phyloP scores from a whole-genome alignment of 2,888 invertebrate species.

The Drosophila borealis region DNA sequence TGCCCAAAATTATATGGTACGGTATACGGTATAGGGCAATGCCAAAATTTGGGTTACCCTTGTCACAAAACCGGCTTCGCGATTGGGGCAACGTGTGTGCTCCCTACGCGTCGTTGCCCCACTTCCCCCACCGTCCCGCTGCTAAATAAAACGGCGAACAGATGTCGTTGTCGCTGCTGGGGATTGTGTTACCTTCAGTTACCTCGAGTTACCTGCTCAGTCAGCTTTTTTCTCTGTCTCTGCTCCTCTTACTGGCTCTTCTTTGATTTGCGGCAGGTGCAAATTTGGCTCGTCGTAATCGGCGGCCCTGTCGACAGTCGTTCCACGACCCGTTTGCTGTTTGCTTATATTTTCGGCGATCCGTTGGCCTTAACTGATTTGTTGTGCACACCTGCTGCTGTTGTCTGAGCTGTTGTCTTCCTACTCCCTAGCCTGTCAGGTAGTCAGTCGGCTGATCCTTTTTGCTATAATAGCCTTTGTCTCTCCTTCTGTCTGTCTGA shows the following conservation, averaged over 20 bases:
- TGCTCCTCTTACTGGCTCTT: conserved; percentile 11
- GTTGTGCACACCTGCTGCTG: conserved; percentile 59
- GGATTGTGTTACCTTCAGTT: conserved; percentile 59
- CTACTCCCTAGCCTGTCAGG: conserved; percentile 34
- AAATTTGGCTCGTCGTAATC: conserved; percentile 54
- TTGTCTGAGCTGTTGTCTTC: conserved; percentile 16
- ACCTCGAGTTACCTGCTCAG: conserved; percentile 62
- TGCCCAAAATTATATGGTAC: conserved; percentile 74
- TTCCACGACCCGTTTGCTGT: conserved; percentile 16
- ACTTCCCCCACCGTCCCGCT: background rate
- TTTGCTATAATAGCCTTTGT: conserved; percentile 48
- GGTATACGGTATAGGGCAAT: conserved; percentile 54
- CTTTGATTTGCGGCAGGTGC: conserved; percentile 79
- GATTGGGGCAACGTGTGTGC: conserved; percentile 18
- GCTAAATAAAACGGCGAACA: conserved; percentile 40
- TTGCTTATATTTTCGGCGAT: conserved; percentile 28
- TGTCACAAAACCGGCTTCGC: conserved; percentile 49
- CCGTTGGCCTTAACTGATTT: conserved; percentile 54
- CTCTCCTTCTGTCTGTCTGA: conserved; percentile 23
- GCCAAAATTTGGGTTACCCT: conserved; percentile 73
- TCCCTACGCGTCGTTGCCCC: conserved; percentile 16
- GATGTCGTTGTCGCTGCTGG: conserved; percentile 59
- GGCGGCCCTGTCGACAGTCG: conserved; percentile 34
- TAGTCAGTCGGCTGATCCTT: conserved; percentile 54
- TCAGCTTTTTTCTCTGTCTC: conserved; percentile 33